Base-by-base conservation (phyloP, 2,888 invertebrate species). In the Apamea sordens region DNA sequence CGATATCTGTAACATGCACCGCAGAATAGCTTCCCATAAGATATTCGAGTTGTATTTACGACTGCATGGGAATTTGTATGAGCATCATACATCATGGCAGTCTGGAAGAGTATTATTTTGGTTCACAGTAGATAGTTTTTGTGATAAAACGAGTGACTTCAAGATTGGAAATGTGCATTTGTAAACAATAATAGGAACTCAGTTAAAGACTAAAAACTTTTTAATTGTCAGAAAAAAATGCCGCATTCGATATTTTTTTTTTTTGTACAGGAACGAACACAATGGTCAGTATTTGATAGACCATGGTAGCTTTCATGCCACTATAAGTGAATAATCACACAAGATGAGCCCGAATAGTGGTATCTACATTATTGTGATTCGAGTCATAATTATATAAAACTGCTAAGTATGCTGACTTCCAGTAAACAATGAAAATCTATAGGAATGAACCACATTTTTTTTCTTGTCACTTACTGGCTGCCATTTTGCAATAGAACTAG, bases 11-110 rank as follows among this genome's bases (percentile, higher is more conserved):
- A 65, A 67, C 4, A 24, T 50, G 13, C 53, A 63, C 36, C n/a
- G 6, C 32, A 36, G 24, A 68, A 84, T 85, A 32, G 61, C 11
- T 75, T 69, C 82, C 1, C 7, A 63, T 75, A 81, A 85, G 63
- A 86, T 36, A 81, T 82, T 73, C 0, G 18, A 82, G n/a, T 61
- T n/a, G 8, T 53, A 64, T 83, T 83, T 69, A 75, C 21, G 86
- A 83, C 68, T 70, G 21, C 44, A 64, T 15, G 7, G 36, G 32
- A 50, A 80, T 61, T 61, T 47, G 70, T 56, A 32, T 28, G 73
- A 56, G 15, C 56, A 61, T 53, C 18, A 13, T 28, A 84, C 61
- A 59, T 68, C 67, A n/a, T 41, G 36, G 11, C 36, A 44, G 44
- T 24, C 36, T 61, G 10, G 50, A 59, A 2, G 36, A 47, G 59